Evolutionary conservation across 2,113 vertebrate genomes (phyloP).

Genomic region (Indicator indicator): DNA sequence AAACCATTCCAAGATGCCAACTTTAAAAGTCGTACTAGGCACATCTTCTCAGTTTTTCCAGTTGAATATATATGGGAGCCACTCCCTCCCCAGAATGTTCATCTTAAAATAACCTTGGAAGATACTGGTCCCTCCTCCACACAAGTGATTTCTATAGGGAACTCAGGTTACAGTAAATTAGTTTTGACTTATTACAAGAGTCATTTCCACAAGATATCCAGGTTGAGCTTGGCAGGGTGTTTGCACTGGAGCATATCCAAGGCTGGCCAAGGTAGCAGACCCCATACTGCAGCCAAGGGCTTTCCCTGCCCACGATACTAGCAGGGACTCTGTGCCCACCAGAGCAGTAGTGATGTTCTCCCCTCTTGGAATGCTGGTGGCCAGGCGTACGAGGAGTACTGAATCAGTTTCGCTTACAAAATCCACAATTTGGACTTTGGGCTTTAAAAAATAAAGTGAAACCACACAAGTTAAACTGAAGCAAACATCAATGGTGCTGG

Average conservation of each 20-base stretch:
- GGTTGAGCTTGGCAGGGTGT: not conserved
- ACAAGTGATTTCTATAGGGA: not conserved
- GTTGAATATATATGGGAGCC: not conserved
- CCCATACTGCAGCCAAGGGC: rapidly evolving
- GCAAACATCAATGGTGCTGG: not conserved
- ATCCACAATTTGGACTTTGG: not conserved
- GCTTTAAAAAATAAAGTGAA: not conserved
- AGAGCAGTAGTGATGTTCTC: not conserved
- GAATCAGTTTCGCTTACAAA: not conserved
- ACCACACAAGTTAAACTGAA: not conserved
- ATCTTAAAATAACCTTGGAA: not conserved
- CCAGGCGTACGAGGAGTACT: rapidly evolving
- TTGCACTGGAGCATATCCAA: not conserved
- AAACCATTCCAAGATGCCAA: not conserved
- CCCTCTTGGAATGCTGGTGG: not conserved
- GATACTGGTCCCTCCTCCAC: not conserved
- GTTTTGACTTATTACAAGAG: not conserved
- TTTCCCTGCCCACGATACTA: rapidly evolving
- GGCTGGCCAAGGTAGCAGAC: not conserved
- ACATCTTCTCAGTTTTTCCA: not conserved
- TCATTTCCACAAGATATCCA: conserved; percentile 17
- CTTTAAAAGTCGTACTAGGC: not conserved
- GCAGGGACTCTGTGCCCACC: not conserved
- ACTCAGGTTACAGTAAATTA: not conserved
- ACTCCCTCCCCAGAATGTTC: not conserved